These are phyloP conservation scores for Ridgeia piscesae DNA, from an alignment of 1,140 invertebrate genomes.

Conservation along the genomic window DNA sequence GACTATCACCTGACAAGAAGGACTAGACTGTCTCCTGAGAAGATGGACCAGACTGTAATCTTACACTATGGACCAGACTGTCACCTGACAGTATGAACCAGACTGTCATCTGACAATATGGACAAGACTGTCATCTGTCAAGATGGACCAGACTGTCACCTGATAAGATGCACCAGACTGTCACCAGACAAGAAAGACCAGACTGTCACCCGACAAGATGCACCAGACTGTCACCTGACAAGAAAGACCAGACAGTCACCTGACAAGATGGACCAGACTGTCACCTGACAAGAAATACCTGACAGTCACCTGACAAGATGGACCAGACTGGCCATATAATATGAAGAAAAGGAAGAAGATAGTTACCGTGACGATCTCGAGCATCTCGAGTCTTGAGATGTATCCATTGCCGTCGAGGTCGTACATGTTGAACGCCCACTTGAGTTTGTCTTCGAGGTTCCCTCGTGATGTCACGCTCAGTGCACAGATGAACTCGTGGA, in stretches of 20 bases:
- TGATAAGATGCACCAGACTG: too few relatives aligned
- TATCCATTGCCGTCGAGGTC: conserved; percentile 93
- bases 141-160: too few relatives aligned
- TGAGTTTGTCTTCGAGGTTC: conserved; percentile 73
- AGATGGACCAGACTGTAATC: background rate
- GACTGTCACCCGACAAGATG: too few relatives aligned
- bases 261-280: background rate
- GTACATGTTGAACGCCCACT: background rate
- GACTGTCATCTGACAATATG: too few relatives aligned
- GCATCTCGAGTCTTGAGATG: conserved; percentile 97
- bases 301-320: too few relatives aligned
- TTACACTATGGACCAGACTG: background rate
- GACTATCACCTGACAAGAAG: too few relatives aligned
- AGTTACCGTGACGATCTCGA: conserved; percentile 90
- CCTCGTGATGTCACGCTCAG: conserved; percentile 92
- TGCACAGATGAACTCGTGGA: conserved; percentile 80
- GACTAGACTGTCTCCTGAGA: background rate
- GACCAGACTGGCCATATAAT: background rate
- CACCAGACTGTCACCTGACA: too few relatives aligned
- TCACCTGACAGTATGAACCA: too few relatives aligned
- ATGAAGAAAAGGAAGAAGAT: background rate
- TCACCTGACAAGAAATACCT: background rate
- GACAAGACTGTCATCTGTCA: too few relatives aligned
- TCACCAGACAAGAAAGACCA: too few relatives aligned
- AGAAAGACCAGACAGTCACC: too few relatives aligned